phyloP scores from a whole-genome alignment of 2,113 vertebrate genomes.

The Myrmecobius fasciatus region DNA sequence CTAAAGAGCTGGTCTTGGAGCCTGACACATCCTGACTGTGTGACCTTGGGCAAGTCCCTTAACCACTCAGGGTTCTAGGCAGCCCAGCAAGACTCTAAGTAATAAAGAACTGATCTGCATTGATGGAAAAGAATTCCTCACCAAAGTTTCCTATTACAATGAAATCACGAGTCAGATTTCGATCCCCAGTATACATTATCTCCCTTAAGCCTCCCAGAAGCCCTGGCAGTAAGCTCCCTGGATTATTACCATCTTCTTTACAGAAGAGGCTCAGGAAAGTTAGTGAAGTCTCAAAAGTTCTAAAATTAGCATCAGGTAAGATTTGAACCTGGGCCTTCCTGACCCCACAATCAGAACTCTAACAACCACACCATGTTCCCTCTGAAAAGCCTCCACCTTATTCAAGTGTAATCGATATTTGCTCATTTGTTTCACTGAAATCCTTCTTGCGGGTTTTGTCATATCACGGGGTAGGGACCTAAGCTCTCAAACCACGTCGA shows the following conservation, averaged over 20 bases:
- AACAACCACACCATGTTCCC: not conserved
- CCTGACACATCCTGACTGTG: not conserved
- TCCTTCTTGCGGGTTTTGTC: not conserved
- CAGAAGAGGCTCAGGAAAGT: not conserved
- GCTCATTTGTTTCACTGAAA: not conserved
- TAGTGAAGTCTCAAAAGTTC: not conserved
- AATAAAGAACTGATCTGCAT: not conserved
- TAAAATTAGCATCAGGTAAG: not conserved
- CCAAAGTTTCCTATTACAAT: not conserved
- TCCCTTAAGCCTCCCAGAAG: not conserved
- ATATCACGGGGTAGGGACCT: not conserved
- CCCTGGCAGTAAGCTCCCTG: not conserved
- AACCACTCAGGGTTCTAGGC: not conserved
- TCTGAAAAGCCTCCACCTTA: not conserved
- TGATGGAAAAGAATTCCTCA: not conserved
- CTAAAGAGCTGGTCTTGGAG: not conserved
- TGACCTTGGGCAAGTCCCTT: not conserved
- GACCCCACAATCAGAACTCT: not conserved
- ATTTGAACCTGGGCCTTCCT: not conserved
- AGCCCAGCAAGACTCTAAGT: not conserved
- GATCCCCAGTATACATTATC: not conserved
- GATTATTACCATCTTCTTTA: not conserved
- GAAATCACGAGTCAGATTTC: not conserved
- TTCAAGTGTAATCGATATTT: not conserved
- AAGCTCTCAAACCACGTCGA: not conserved